Base-by-base conservation (phyloP, 1,140 invertebrate species). In the Andrena cerasifolii region DNA sequence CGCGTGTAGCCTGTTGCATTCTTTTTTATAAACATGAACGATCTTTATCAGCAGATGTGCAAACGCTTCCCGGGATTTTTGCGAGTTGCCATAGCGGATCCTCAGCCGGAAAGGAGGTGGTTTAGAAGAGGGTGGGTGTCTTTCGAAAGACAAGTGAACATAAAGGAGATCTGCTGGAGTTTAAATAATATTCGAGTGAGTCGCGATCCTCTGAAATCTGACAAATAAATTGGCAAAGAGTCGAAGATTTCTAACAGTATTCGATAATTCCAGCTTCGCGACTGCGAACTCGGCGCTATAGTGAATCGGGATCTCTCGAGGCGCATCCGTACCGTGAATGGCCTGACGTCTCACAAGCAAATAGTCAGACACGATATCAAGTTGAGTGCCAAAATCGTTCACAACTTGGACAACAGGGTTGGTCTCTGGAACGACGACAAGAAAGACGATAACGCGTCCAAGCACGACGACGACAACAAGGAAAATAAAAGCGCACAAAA, bases 141-240 rank as follows among this genome's bases (percentile, higher is more conserved):
- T 0, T 99, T 99, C 92, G 96, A 98, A 84, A 93, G 98, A 49
- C 96, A 98, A 89, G 98, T 99, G 8, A 99, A 99, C 90, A 99
- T 99, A 77, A 99, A 99, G 91, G 98, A 99, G 91, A 99, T 99
- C 75, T 99, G 99, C 91, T 99, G 98, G 98, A 98, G 98, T 91
- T 94, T 99, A 12, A 99, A 99, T 89, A 99, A 98, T 86, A 98
- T 99, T 78, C 93, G 97, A 85, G 96, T 98, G 92, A 79, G 78
- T 79, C 40, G 14, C 6, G 7, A 58, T 1, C 0, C 16, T 24
- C 5, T 40, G 36, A 40, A 40, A 4, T 12, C 3, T 70, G 58
- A 21, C n/a, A 54, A 26, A 5, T 47, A 24, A 72, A 4, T 70
- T 36, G 24, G 7, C 0, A 14, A 16, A 40, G 7, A n/a, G 14